Evolutionary conservation across 2,888 invertebrate species (phyloP), one percentile per base, ranked within the genome.

Genomic region (Orthonevra nobilis): DNA sequence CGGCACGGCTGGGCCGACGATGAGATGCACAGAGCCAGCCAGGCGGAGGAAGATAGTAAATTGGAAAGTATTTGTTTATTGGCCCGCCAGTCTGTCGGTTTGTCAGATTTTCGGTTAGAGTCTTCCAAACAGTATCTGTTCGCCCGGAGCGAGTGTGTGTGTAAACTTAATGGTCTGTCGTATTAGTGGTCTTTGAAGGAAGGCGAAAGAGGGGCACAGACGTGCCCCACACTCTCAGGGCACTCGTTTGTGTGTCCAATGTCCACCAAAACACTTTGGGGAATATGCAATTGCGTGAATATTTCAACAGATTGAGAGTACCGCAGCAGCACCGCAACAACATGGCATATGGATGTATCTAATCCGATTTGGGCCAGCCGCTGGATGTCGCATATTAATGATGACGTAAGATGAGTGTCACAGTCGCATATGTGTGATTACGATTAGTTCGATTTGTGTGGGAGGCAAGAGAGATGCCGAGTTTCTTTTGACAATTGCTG

Each of bases 21-120:
- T 5, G 7, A 28, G 54, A 26, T 3, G 2, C 12, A 10, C 5
- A 19, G 19, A 12, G 19, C 34, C 20, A 9, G 5, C 44, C 38
- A 38, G 52, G 36, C 50, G 42, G 46, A 73, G 66, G 79, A 73
- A 79, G 60, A 79, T 66, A 38, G 73, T 68, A 79, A n/a, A 79
- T 79, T 79, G 79, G 79, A 66, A 73, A 54, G 66, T 68, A 73
- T 79, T 79, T 79, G 79, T 79, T 79, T 79, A 79, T 73, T 79
- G 73, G 73, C 73, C 66, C 66, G 79, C 60, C 73, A 61, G 72
- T 66, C 79, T 79, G 79, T 61, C 60, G 60, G 60, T 72, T 66
- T 66, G 72, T 5, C 23, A n/a, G 23, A 4, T 23, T 23, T 3
- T 64, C 77, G 52, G 72, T 70, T 44, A 34, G 60, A 32, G 30